Evolutionary conservation across 2,888 invertebrate species (phyloP).

Genomic region (Machimus rusticus): DNA sequence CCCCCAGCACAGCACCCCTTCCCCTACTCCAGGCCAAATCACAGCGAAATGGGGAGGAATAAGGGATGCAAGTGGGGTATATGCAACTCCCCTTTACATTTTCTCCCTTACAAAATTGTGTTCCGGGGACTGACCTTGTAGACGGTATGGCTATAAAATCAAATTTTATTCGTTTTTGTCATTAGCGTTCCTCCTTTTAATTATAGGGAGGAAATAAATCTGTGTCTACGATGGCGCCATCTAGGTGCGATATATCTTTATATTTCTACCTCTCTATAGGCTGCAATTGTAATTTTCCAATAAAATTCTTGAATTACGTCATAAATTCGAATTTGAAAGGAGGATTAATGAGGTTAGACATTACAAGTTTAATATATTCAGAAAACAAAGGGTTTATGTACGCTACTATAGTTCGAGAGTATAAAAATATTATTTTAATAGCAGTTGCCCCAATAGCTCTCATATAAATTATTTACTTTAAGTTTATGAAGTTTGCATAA

Average conservation of each 20-base stretch:
- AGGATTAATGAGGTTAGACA: not conserved
- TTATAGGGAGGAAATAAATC: not conserved
- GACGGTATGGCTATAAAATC: not conserved
- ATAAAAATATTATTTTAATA: not conserved
- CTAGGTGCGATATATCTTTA: not conserved
- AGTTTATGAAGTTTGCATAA: too few species aligned
- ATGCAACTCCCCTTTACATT: not conserved
- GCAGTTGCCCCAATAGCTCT: not conserved
- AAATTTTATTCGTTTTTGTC: not conserved
- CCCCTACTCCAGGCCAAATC: not conserved
- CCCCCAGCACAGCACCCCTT: not conserved
- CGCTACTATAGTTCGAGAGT: not conserved
- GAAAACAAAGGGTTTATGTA: not conserved
- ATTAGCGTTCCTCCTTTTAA: not conserved
- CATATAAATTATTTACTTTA: too few species aligned
- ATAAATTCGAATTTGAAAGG: not conserved
- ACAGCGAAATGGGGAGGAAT: not conserved
- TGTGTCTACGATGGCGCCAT: not conserved
- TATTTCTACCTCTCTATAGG: not conserved
- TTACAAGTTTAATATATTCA: not conserved
- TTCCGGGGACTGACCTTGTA: not conserved
- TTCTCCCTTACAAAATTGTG: not conserved
- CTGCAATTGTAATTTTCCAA: not conserved
- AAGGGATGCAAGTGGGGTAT: not conserved
- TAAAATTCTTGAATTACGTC: not conserved